phyloP scores from a whole-genome alignment of 2,797 vertebrate genomes.

The Notoglanidium macrostoma region DNA sequence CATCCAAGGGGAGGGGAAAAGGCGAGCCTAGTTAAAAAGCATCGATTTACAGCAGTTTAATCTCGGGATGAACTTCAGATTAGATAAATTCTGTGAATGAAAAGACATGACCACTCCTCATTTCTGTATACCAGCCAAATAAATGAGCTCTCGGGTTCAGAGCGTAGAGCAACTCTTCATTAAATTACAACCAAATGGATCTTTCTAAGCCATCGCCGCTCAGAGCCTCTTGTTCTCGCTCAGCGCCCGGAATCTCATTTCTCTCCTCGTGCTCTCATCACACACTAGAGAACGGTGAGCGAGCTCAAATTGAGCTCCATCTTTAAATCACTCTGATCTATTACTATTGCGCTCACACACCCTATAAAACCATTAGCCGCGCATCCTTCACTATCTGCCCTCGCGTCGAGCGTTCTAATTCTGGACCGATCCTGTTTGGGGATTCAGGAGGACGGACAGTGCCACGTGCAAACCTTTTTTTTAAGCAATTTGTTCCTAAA shows the following conservation, averaged over 20 bases:
- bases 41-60: conserved; percentile 1
- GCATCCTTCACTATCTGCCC: too few relatives aligned
- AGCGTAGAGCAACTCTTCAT: background rate
- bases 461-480: background rate
- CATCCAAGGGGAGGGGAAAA: background rate
- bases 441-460: background rate
- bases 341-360: background rate
- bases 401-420: background rate
- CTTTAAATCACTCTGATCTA: background rate
- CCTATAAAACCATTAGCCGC: background rate
- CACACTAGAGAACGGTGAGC: background rate
- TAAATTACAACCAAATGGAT: conserved; percentile 11
- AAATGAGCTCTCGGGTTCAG: background rate
- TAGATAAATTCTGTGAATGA: background rate
- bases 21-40: background rate
- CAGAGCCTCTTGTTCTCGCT: background rate
- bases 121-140: conserved; percentile 8
- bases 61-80: background rate
- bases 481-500: background rate
- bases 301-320: background rate
- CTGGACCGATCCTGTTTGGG: background rate
- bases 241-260: conserved; percentile 9
- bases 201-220: background rate
- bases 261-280: background rate
- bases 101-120: conserved; percentile 6